Base-by-base conservation (phyloP, 2,888 invertebrate species). In the Pemphredon lugubris region DNA sequence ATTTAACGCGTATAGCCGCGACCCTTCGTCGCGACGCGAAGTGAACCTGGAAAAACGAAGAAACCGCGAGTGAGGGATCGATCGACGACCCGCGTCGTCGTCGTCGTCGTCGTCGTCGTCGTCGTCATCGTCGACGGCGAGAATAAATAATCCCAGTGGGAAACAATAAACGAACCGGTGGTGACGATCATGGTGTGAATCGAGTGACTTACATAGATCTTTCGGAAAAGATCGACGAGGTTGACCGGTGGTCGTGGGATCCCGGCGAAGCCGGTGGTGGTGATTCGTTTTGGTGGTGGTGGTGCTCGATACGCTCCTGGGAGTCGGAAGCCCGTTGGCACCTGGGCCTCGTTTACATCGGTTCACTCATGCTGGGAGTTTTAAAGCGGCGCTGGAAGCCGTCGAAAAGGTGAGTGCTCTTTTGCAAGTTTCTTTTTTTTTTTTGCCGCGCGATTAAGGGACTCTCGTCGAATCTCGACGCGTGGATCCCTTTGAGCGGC, bases 321-420 rank as follows among this genome's bases (percentile, higher is more conserved):
- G 72, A 80, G 69, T 66, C 73, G 75, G 82, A 81, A 77, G 77
- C 73, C 72, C 75, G 57, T 73, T 81, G 76, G 78, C 64, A 75
- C 73, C 75, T 81, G 78, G 77, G 73, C 67, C 74, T 82, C 72
- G 63, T 79, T 75, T 75, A 73, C 78, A 20, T 82, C 79, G 75
- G 76, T 77, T 75, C 80, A 77, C 73, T 83, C 82, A 88, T 88
- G 88, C 83, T 88, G 70, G 88, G 88, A 72, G 87, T 88, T 72
- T 81, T 88, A 50, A 88, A 88, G 79, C 88, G 88, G 81, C 88
- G 88, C 81, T 88, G 88, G 88, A 88, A 87, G 85, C 88, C 88
- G 77, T 87, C 87, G 51, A 88, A 88, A 83, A 81, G 88, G 88
- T 87, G 40, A 83, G 79, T 20, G 13, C 14, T 6, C 39, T 40